These are phyloP conservation scores for Coccyzus lansbergi DNA, from an alignment of 2,797 vertebrate species.

Conservation along the genomic window DNA sequence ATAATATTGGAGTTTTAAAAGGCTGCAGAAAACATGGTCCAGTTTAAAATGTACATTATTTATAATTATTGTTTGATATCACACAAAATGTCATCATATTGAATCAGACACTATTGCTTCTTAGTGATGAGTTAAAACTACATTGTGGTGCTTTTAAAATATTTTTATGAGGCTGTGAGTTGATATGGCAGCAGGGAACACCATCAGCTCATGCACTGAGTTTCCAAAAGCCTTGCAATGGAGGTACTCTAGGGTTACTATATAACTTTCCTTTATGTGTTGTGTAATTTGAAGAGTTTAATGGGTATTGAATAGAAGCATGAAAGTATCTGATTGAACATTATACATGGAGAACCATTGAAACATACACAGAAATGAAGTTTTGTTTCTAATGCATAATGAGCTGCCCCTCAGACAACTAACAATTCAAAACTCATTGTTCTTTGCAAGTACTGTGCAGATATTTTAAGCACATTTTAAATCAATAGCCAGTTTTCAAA, in stretches of 20 bases:
- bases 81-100: background rate
- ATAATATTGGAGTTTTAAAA: background rate
- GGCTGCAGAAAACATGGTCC: background rate
- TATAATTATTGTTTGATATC: background rate
- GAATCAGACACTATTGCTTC: background rate
- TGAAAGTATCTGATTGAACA: background rate
- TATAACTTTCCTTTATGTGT: background rate
- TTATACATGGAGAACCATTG: background rate
- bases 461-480: background rate
- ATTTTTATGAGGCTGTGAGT: background rate
- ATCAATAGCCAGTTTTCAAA: background rate
- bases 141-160: background rate
- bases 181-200: background rate
- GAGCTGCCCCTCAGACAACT: background rate
- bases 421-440: background rate
- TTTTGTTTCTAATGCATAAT: conserved; percentile 1
- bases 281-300: background rate
- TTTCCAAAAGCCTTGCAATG: background rate
- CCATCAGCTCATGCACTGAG: background rate
- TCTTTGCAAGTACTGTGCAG: background rate
- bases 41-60: background rate
- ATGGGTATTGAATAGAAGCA: background rate
- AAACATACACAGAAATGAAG: background rate
- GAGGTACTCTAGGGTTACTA: background rate
- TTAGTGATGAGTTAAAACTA: background rate